These are phyloP conservation scores for Diadophis punctatus DNA, from an alignment of 2,113 vertebrate species.

Conservation along the genomic window DNA sequence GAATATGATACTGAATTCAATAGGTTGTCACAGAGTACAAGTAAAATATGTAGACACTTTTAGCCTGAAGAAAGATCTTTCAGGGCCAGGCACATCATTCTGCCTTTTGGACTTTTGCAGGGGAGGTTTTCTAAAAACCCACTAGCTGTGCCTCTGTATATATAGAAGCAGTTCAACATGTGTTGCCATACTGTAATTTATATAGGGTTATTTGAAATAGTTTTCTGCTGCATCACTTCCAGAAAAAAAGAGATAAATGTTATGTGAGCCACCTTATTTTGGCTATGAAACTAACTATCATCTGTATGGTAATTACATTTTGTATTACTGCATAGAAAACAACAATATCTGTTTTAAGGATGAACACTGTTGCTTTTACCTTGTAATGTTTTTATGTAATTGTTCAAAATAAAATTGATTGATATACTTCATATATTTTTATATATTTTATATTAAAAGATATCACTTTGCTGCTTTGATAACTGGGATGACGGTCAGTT, in stretches of 20 bases:
- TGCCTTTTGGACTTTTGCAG: background rate
- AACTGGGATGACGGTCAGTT: background rate
- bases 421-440: background rate
- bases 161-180: background rate
- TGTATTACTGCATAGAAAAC: background rate
- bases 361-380: background rate
- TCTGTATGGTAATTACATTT: background rate
- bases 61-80: background rate
- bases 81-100: background rate
- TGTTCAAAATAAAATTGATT: background rate
- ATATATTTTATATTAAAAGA: background rate
- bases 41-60: background rate
- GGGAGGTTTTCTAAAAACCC: background rate
- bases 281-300: background rate
- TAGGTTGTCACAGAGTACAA: background rate
- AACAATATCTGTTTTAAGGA: background rate
- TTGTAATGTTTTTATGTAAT: background rate
- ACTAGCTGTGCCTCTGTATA: background rate
- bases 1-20: background rate
- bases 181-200: background rate
- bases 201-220: background rate
- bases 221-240: background rate
- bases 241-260: background rate
- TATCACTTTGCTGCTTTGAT: background rate
- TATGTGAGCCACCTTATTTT: background rate